Evolutionary conservation across 2,888 invertebrate genomes (phyloP).

Genomic region (Ptycholaimellus sp.): DNA sequence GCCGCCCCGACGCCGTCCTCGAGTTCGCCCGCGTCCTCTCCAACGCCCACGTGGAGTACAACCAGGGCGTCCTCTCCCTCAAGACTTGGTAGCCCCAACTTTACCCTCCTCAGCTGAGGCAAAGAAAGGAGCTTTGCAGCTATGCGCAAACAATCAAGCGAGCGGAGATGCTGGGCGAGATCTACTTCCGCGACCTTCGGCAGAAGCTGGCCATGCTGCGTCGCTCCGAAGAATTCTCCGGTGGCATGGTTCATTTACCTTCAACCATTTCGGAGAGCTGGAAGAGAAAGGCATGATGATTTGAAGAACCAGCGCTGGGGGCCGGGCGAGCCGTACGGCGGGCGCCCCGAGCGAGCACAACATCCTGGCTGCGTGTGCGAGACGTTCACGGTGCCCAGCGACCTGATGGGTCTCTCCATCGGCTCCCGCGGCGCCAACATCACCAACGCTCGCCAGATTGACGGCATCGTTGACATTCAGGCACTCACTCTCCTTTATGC

Average conservation of each 20-base stretch:
- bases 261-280: no score
- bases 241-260: no score
- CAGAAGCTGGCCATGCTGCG: conserved; percentile 6
- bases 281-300: no score
- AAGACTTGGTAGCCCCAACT: not conserved
- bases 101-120: no score
- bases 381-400: conserved; percentile 71
- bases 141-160: conserved; percentile 43
- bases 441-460: conserved; percentile 12
- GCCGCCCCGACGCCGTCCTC: conserved; percentile 1
- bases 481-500: no score
- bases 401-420: conserved; percentile 93
- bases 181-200: conserved; percentile 55
- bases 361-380: not conserved
- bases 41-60: conserved; percentile 3
- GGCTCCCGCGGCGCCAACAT: conserved; percentile 33
- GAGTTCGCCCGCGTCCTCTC: conserved; percentile 3
- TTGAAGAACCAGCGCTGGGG: no score
- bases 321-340: no score
- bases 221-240: conserved; percentile 6
- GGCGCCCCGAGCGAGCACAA: no score
- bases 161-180: conserved; percentile 74
- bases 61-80: conserved; percentile 1
- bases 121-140: no score
- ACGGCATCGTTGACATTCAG: conserved; percentile 77